These are phyloP conservation scores for Cyanoderma ruficeps DNA, from an alignment of 2,113 vertebrate genomes.

Conservation along the genomic window DNA sequence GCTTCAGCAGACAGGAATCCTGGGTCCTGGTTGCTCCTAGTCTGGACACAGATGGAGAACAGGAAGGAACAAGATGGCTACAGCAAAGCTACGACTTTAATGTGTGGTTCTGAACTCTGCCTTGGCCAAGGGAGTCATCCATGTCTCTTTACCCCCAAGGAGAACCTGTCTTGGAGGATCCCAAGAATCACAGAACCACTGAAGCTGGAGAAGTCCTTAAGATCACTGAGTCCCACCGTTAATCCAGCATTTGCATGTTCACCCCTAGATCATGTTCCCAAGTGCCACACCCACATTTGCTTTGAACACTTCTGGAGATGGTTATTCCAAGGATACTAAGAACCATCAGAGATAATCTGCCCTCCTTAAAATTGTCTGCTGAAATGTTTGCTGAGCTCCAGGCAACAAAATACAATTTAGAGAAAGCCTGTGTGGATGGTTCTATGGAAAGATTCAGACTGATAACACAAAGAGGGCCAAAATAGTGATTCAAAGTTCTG, in stretches of 20 bases:
- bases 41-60: not conserved
- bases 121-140: not conserved
- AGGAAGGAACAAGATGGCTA: not conserved
- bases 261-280: not conserved
- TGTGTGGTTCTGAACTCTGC: not conserved
- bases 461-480: not conserved
- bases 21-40: not conserved
- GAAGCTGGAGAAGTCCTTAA: not conserved
- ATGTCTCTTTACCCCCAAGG: not conserved
- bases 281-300: not conserved
- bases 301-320: not conserved
- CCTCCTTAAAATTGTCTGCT: not conserved
- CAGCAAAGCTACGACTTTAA: not conserved
- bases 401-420: not conserved
- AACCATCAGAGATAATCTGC: not conserved
- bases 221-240: not conserved
- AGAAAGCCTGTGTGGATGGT: not conserved
- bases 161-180: not conserved
- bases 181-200: not conserved
- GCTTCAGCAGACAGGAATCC: not conserved
- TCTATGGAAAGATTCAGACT: not conserved
- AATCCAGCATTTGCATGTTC: not conserved
- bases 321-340: not conserved
- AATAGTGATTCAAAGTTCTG: not conserved
- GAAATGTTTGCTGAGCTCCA: not conserved